Evolutionary conservation across 2,888 invertebrate species (phyloP), one percentile per base, ranked within the genome.

Genomic region (Dynastes maya): DNA sequence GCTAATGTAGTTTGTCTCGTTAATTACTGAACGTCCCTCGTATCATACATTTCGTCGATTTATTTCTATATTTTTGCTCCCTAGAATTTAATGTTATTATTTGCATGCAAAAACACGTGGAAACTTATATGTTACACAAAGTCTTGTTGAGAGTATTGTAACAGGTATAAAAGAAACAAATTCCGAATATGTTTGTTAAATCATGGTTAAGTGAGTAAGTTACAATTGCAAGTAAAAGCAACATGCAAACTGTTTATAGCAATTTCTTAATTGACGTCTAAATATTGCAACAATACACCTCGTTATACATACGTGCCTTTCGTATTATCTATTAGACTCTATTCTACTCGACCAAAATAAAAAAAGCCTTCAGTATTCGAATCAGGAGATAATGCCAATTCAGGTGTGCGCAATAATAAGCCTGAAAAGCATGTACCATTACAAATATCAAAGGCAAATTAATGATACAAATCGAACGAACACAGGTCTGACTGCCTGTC

Each of bases 381-480:
- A n/a, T n/a, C 40, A 16, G 72, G 58, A 72, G 49, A 77, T 63
- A 77, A 77, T 77, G 64, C 61, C 77, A 77, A 77, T 77, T 77
- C 77, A 77, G 77, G 77, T 77, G 77, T 71, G 61, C 68, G 70
- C 77, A 70, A 77, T 70, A 77, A 77, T 68, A 68, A 58, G 77
- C 58, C 77, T 71, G 77, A 77, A 77, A 77, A 77, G 53, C 77
- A 53, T 70, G 70, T 61, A 77, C 71, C 77, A 77, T 71, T 71
- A 77, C 77, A 63, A 77, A 77, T 77, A 77, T 74, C 68, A 78
- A 79, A 80, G 70, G 79, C 81, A 80, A 81, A 81, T 81, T 81
- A 81, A 81, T 81, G 81, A 81, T 81, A 81, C 81, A 81, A 81
- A 81, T 80, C 79, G 77, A 80, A 81, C 76, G 74, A 77, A 80